These are phyloP conservation scores for Uromys caudimaculatus DNA, from an alignment of 2,797 vertebrate genomes.

Conservation along the genomic window DNA sequence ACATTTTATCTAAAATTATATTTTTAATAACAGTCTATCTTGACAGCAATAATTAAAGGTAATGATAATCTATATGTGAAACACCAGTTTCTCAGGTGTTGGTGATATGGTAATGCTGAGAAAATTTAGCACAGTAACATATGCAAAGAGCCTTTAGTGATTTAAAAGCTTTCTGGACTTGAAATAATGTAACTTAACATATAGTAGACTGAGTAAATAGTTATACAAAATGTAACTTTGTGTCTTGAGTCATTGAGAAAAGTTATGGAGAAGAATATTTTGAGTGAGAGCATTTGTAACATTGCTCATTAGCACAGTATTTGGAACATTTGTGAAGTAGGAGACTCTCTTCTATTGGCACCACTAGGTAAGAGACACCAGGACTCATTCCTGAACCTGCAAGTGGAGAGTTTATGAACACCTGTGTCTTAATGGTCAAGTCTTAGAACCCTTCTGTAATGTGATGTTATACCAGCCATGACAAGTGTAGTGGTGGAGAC, in stretches of 20 bases:
- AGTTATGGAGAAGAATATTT: constrained; percentile 58
- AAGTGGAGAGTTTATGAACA: background rate
- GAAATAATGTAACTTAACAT: constrained; percentile 36
- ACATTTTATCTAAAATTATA: constrained; percentile 61
- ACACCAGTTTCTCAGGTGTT: constrained; percentile 40
- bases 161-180: constrained; percentile 28
- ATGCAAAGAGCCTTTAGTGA: constrained; percentile 23
- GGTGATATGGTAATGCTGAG: constrained; percentile 13
- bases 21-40: constrained; percentile 3
- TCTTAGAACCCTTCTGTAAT: constrained; percentile 4
- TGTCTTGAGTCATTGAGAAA: constrained; percentile 52
- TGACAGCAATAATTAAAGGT: constrained; percentile 36
- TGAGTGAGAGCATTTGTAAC: background rate
- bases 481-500: background rate
- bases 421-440: background rate
- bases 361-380: background rate
- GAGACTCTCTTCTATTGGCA: background rate
- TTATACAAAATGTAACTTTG: constrained; percentile 38
- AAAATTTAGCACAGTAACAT: constrained; percentile 13
- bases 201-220: background rate
- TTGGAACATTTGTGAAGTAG: background rate
- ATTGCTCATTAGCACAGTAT: constrained; percentile 12
- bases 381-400: background rate
- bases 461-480: background rate
- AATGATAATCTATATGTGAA: constrained; percentile 21